A percentile compares a stretch with the other conserved stretches of the same genome.
Conservation (phyloP, 2,888 invertebrate species). For the Tillus elongatus region DNA sequence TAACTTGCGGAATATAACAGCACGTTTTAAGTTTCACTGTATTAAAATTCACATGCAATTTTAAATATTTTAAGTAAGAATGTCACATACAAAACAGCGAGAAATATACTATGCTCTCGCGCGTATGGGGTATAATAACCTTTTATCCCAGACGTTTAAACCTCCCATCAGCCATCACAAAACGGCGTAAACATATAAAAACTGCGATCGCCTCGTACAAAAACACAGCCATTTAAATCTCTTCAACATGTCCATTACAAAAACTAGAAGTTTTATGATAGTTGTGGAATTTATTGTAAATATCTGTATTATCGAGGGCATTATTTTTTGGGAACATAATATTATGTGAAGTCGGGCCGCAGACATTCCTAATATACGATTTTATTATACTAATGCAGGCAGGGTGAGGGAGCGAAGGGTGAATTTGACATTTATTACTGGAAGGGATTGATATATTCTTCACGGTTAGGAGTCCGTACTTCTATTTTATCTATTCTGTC, state of each 20-base stretch:
- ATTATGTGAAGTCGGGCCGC: slow-evolving; percentile 2
- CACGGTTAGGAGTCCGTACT: slow-evolving; percentile 13
- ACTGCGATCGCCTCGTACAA: neutral
- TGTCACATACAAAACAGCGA: too few relatives aligned
- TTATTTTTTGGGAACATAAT: neutral
- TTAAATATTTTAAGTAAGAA: too few relatives aligned
- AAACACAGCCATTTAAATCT: slow-evolving; percentile 16
- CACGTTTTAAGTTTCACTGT: too few relatives aligned
- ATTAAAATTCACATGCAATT: too few relatives aligned
- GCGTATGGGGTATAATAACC: too few relatives aligned
- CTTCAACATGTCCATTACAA: slow-evolving; percentile 10
- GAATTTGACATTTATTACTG: slow-evolving; percentile 23
- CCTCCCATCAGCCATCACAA: too few relatives aligned
- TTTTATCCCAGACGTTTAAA: too few relatives aligned
- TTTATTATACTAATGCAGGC: slow-evolving; percentile 22
- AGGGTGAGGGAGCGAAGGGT: slow-evolving; percentile 16
- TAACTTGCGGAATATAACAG: too few relatives aligned
- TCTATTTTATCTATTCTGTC: slow-evolving; percentile 3
- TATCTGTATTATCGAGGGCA: slow-evolving; percentile 15
- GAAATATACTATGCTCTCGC: too few relatives aligned
- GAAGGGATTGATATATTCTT: slow-evolving; percentile 23
- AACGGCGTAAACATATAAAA: too few relatives aligned
- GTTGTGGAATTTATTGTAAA: slow-evolving; percentile 24
- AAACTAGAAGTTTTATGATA: slow-evolving; percentile 24
- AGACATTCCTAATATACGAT: slow-evolving; percentile 16